These are phyloP conservation scores for Microctenopoma stevenorrisi DNA, from an alignment of 2,797 vertebrate species.

Conservation along the genomic window DNA sequence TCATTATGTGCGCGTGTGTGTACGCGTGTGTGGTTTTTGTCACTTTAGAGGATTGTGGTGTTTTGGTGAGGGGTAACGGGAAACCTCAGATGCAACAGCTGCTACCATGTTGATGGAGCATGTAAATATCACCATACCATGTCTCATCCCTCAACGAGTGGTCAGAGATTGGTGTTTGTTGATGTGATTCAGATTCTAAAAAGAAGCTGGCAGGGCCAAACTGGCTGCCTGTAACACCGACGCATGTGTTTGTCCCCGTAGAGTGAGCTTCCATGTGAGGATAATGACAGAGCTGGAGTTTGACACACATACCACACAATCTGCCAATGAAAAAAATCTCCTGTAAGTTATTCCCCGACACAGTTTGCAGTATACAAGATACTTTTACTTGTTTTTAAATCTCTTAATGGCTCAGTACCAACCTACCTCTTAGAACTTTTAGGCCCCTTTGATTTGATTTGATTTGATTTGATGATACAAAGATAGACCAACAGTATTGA, in stretches of 20 bases:
- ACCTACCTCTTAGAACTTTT: too few species aligned
- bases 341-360: slow-evolving; percentile 29
- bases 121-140: slow-evolving; percentile 37
- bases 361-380: slow-evolving; percentile 1
- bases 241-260: slow-evolving; percentile 31
- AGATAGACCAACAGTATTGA: slow-evolving; percentile 16
- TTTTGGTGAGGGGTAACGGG: slow-evolving; percentile 62
- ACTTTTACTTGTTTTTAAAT: too few species aligned
- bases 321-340: slow-evolving; percentile 40
- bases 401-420: too few species aligned
- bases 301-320: slow-evolving; percentile 61
- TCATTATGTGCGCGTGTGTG: slow-evolving; percentile 15
- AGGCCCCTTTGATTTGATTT: too few species aligned
- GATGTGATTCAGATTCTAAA: slow-evolving; percentile 70
- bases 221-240: slow-evolving; percentile 35
- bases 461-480: background rate
- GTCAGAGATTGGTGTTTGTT: slow-evolving; percentile 44
- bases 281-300: slow-evolving; percentile 40
- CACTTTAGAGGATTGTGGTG: slow-evolving; percentile 36
- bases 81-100: slow-evolving; percentile 66
- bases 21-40: slow-evolving; percentile 15
- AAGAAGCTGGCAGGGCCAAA: slow-evolving; percentile 56
- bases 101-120: slow-evolving; percentile 64
- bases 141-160: slow-evolving; percentile 59
- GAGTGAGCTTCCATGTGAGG: slow-evolving; percentile 42